These are phyloP conservation scores for Larimichthys crocea DNA, from an alignment of 2,113 vertebrate species.

Conservation along the genomic window DNA sequence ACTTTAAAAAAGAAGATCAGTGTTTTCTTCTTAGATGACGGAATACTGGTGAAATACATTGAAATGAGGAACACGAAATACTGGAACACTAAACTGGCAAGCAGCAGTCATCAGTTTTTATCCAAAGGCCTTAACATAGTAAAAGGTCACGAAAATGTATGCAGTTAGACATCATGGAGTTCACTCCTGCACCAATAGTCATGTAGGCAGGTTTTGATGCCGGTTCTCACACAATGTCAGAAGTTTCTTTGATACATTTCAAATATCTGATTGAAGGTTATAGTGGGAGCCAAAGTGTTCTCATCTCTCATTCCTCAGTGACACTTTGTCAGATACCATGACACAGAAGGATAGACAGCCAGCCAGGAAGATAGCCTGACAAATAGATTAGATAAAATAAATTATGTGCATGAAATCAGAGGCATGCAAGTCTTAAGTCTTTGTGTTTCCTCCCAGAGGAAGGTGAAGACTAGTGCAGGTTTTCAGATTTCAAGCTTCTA, in stretches of 20 bases:
- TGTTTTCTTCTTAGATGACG: constrained; percentile 10
- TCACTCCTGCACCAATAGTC: no score
- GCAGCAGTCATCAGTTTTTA: background rate
- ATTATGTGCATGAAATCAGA: constrained; percentile 54
- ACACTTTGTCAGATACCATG: constrained; percentile 41
- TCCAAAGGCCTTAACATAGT: background rate
- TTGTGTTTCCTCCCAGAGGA: constrained; percentile 42
- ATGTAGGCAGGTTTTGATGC: no score
- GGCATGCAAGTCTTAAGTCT: constrained; percentile 35
- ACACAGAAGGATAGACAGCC: constrained; percentile 11
- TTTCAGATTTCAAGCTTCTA: constrained; percentile 43
- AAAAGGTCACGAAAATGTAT: background rate
- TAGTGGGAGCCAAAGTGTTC: background rate
- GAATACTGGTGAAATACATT: constrained; percentile 21
- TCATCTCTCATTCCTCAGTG: constrained; percentile 17
- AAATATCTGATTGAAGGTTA: background rate
- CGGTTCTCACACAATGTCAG: no score
- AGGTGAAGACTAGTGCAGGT: constrained; percentile 35
- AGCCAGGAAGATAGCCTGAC: constrained; percentile 13
- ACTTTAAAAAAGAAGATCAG: background rate
- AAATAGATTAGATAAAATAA: constrained; percentile 38
- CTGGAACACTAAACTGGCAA: background rate
- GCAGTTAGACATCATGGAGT: background rate
- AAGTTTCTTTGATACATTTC: background rate
- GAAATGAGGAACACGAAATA: constrained; percentile 18